Percentiles rank a stretch among this genome's conserved stretches.
Conservation (phyloP, 2,888 invertebrate genomes). For the Rotaria macrura region DNA sequence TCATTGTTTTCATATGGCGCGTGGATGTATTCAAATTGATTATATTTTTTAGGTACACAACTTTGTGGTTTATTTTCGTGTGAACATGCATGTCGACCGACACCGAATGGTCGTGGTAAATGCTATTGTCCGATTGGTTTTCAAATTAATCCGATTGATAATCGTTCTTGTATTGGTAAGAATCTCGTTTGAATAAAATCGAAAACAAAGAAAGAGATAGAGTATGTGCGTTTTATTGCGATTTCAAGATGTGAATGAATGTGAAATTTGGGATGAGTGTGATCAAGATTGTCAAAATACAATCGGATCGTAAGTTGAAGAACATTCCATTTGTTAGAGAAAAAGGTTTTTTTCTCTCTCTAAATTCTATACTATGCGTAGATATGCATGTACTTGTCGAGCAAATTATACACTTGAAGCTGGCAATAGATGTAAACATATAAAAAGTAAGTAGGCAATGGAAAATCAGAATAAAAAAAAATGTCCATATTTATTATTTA, state of each 20-base stretch:
- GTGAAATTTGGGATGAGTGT: slow-evolving; percentile 57
- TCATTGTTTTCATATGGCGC: neutral
- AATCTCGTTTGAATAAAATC: too few species aligned
- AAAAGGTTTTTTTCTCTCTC: slow-evolving; percentile 36
- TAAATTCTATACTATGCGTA: neutral
- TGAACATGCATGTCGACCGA: slow-evolving; percentile 79
- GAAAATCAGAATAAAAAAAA: neutral
- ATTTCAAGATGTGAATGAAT: slow-evolving; percentile 69
- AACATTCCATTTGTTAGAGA: slow-evolving; percentile 40
- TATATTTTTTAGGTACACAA: too few species aligned
- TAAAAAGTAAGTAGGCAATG: neutral
- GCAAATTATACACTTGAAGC: slow-evolving; percentile 61
- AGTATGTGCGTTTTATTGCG: neutral
- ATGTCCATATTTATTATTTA: neutral
- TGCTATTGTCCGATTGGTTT: slow-evolving; percentile 84
- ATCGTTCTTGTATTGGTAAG: slow-evolving; percentile 64
- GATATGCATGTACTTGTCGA: slow-evolving; percentile 64
- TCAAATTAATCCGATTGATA: slow-evolving; percentile 61
- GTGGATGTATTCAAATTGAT: too few species aligned
- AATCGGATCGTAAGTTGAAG: slow-evolving; percentile 62
- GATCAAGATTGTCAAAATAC: slow-evolving; percentile 85
- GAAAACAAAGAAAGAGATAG: neutral
- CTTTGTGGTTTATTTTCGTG: slow-evolving; percentile 71
- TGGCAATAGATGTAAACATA: slow-evolving; percentile 43
- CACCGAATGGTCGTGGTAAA: slow-evolving; percentile 67